These are phyloP conservation scores for Itoplectis maculator DNA, from an alignment of 2,888 invertebrate genomes.

Conservation along the genomic window DNA sequence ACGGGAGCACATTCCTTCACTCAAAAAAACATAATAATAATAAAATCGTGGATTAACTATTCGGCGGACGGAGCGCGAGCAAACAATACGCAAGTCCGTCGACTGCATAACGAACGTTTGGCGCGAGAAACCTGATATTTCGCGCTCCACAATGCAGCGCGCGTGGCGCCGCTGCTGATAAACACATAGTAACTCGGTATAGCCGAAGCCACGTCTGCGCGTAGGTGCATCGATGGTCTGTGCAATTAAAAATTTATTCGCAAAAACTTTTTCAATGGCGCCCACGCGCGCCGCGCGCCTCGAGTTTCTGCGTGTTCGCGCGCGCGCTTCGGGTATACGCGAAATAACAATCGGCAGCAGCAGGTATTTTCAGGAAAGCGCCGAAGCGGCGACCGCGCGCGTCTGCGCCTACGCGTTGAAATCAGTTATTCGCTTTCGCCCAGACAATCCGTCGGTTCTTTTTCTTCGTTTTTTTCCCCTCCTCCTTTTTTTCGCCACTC, in stretches of 20 bases:
- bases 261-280: slow-evolving; percentile 45
- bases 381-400: background rate
- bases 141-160: slow-evolving; percentile 5
- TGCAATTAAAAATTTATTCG: slow-evolving; percentile 57
- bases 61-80: background rate
- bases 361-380: slow-evolving; percentile 22
- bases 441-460: slow-evolving; percentile 19
- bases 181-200: slow-evolving; percentile 18
- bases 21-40: background rate
- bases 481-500: slow-evolving; percentile 6
- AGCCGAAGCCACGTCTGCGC: background rate
- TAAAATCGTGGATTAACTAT: slow-evolving; percentile 2
- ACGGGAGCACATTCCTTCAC: background rate
- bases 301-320: background rate
- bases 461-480: slow-evolving; percentile 19
- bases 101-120: background rate
- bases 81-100: slow-evolving; percentile 5
- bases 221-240: slow-evolving; percentile 28
- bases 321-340: background rate
- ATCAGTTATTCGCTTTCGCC: slow-evolving; percentile 19
- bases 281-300: background rate
- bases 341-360: slow-evolving; percentile 39
- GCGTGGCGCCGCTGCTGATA: too few species aligned
- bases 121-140: slow-evolving; percentile 14
- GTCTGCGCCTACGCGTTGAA: slow-evolving; percentile 24